A percentile compares a stretch with the other conserved stretches of the same genome.
Conservation (phyloP, 2,797 vertebrate species). For the Tapirus indicus region DNA sequence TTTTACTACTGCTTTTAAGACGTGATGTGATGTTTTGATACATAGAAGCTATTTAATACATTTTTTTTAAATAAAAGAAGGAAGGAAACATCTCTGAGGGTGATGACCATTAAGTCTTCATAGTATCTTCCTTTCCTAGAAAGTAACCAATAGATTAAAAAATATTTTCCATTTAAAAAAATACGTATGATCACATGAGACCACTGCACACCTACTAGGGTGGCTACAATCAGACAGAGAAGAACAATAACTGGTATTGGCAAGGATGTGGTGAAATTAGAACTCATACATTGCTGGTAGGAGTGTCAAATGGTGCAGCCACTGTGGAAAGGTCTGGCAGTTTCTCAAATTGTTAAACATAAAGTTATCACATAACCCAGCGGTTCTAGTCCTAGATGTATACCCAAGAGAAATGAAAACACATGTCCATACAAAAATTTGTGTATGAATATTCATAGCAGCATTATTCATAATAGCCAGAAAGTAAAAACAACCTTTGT, state of each 20-base stretch:
- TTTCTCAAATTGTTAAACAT: neutral
- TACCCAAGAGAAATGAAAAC: neutral
- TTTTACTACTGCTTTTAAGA: neutral
- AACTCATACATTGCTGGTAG: fast-evolving
- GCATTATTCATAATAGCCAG: neutral
- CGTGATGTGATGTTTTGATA: neutral
- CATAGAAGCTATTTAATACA: neutral
- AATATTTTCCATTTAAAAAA: neutral
- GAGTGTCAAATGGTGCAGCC: neutral
- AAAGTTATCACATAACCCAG: neutral
- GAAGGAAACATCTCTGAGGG: neutral
- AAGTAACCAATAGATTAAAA: neutral
- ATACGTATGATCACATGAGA: neutral
- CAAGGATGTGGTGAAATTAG: neutral
- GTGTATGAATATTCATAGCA: neutral
- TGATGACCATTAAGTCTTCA: neutral
- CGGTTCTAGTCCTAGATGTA: neutral
- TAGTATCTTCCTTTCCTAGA: neutral
- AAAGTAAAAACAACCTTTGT: neutral
- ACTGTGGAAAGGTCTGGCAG: neutral
- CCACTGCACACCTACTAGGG: neutral
- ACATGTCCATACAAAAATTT: neutral
- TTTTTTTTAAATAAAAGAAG: neutral
- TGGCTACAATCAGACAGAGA: neutral
- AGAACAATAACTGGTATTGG: neutral